Evolutionary conservation across 1,140 invertebrate genomes (phyloP).

Genomic region (Plutomurus gul): DNA sequence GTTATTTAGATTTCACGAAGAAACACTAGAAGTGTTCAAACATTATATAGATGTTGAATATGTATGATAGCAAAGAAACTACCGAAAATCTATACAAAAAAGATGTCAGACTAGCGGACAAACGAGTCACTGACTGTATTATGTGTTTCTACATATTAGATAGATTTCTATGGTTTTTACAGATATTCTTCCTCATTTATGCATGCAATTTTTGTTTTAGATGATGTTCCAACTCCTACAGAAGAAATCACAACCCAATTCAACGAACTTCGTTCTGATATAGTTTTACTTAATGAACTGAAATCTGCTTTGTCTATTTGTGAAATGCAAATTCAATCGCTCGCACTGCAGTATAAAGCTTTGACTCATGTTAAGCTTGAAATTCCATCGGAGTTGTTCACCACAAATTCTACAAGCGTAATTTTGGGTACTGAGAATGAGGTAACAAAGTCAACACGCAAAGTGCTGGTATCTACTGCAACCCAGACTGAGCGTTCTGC

Average conservation of each 20-base stretch:
- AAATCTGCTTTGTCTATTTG: conserved; percentile 87
- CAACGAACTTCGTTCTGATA: conserved; percentile 95
- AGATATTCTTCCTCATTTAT: neutral
- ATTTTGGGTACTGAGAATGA: neutral
- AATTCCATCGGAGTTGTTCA: neutral
- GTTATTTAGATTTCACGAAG: too few species aligned
- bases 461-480: neutral
- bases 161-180: neutral
- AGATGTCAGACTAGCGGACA: too few species aligned
- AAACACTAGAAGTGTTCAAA: too few species aligned
- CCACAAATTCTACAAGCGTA: neutral
- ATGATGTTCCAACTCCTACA: conserved; percentile 88
- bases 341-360: conserved; percentile 92
- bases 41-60: too few species aligned
- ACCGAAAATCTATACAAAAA: too few species aligned
- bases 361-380: conserved; percentile 58
- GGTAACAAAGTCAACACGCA: neutral
- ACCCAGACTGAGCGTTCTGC: neutral
- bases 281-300: conserved; percentile 92
- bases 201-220: conserved; percentile 60
- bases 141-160: too few species aligned
- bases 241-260: conserved; percentile 92
- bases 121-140: too few species aligned
- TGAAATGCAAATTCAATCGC: conserved; percentile 91
- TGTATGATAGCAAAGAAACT: too few species aligned